Percentiles rank a stretch among this genome's conserved stretches.
phyloP scores from a whole-genome alignment of 2,888 invertebrate genomes.

The Ennomos quercinarius region DNA sequence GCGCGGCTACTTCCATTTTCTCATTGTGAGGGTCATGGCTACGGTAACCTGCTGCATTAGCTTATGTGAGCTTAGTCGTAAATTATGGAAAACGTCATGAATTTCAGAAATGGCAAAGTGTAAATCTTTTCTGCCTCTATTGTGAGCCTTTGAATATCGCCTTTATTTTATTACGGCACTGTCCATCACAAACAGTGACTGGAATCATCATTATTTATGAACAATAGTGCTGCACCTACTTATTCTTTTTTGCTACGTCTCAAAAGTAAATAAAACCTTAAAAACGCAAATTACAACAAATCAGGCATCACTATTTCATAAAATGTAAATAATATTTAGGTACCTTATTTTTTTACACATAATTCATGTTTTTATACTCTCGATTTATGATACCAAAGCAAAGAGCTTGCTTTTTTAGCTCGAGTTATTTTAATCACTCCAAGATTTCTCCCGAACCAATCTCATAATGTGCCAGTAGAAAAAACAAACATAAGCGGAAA shows the following conservation, averaged over 20 bases:
- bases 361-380: too few species aligned
- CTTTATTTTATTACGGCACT: conserved; percentile 8
- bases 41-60: conserved; percentile 54
- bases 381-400: too few species aligned
- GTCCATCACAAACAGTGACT: conserved; percentile 9
- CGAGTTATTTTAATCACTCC: not conserved
- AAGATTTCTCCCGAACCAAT: conserved; percentile 45
- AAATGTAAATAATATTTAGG: too few species aligned
- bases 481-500: conserved; percentile 56
- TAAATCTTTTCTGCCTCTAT: conserved; percentile 17
- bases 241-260: too few species aligned
- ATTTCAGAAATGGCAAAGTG: conserved; percentile 40
- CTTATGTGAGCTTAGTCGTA: conserved; percentile 68
- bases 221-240: too few species aligned
- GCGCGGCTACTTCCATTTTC: conserved; percentile 44
- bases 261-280: too few species aligned
- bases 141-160: conserved; percentile 14
- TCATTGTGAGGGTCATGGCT: conserved; percentile 54
- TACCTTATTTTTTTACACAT: not conserved
- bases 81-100: conserved; percentile 67
- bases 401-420: not conserved
- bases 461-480: conserved; percentile 28
- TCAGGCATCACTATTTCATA: too few species aligned
- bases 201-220: not conserved
- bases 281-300: too few species aligned